Evolutionary conservation across 1,140 invertebrate genomes (phyloP).

Genomic region (Drosophila quadrilineata): DNA sequence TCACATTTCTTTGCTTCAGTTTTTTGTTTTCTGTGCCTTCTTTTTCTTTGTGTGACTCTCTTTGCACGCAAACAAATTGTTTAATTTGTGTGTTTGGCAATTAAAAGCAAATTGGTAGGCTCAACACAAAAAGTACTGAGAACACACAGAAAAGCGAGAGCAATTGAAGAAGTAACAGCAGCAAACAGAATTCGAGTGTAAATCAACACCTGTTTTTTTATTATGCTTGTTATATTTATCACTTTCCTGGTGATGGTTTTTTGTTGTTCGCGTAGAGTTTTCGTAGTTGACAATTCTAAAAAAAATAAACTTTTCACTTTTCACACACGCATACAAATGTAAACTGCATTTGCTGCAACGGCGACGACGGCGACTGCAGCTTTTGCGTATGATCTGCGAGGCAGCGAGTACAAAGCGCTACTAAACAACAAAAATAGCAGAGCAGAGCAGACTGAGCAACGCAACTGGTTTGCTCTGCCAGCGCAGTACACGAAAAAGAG

Average conservation of each 20-base stretch:
- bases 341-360: neutral
- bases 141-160: slow-evolving; percentile 14
- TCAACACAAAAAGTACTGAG: slow-evolving; percentile 54
- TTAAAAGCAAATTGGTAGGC: slow-evolving; percentile 64
- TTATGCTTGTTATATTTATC: neutral
- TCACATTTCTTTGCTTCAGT: slow-evolving; percentile 31
- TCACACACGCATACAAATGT: slow-evolving; percentile 39
- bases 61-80: slow-evolving; percentile 47
- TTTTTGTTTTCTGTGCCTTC: too few species aligned
- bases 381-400: slow-evolving; percentile 59
- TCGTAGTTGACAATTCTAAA: slow-evolving; percentile 8
- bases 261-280: slow-evolving; percentile 12
- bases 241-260: slow-evolving; percentile 2
- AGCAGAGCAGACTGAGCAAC: too few species aligned
- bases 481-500: slow-evolving; percentile 11
- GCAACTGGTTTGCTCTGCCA: slow-evolving; percentile 60
- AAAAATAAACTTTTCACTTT: slow-evolving; percentile 64
- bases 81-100: slow-evolving; percentile 61
- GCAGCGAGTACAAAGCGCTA: slow-evolving; percentile 55
- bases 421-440: slow-evolving; percentile 60
- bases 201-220: neutral
- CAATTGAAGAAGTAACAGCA: neutral
- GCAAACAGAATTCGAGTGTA: too few species aligned
- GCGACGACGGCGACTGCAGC: neutral
- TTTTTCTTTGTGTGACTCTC: slow-evolving; percentile 6